Base-by-base conservation (phyloP, 2,113 vertebrate species). In the Strix uralensis region DNA sequence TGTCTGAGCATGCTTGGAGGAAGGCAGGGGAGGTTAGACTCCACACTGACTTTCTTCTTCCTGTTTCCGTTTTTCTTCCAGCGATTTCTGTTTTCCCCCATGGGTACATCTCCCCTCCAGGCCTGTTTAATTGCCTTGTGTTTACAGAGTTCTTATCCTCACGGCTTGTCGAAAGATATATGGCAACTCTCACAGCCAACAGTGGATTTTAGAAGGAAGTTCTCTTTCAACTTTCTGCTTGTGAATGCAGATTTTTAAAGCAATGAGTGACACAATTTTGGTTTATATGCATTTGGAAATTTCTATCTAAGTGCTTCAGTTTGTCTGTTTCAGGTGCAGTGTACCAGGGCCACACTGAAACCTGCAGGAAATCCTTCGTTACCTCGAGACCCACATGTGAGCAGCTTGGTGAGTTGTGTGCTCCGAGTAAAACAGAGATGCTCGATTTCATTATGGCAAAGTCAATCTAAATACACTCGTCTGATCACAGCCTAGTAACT, bases 241-340 rank as follows among this genome's bases (percentile, higher is more conserved):
- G 19, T n/a, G 46, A 92, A 90, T 93, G 78, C 69, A 49, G 27
- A 20, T 70, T 90, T 90, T 78, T 92, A 73, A 95, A 94, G 55
- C 26, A 18, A 25, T 26, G 18, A 86, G 51, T 78, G 22, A 88
- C 86, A 54, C 62, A 8, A 26, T 70, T 93, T 61, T 54, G 18
- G 23, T 83, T 92, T 73, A 80, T 62, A 26, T 9, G 13, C 40
- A 67, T 2, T 30, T 85, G n/a, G 7, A 29, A 80, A 58, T 81
- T 86, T 70, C 54, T 42, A 3, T 26, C 17, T 19, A 59, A 90
- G 75, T 4, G 0, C 29, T 95, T 79, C 46, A 40, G 57, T 79
- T 85, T 89, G 18, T 20, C 34, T 67, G 15, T 82, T 79, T 59
- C 15, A 42, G 62, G 36, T 79, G 44, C 62, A 44, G 81, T 42